phyloP scores from a whole-genome alignment of 2,888 invertebrate species.

The Drosophila nigricruria region DNA sequence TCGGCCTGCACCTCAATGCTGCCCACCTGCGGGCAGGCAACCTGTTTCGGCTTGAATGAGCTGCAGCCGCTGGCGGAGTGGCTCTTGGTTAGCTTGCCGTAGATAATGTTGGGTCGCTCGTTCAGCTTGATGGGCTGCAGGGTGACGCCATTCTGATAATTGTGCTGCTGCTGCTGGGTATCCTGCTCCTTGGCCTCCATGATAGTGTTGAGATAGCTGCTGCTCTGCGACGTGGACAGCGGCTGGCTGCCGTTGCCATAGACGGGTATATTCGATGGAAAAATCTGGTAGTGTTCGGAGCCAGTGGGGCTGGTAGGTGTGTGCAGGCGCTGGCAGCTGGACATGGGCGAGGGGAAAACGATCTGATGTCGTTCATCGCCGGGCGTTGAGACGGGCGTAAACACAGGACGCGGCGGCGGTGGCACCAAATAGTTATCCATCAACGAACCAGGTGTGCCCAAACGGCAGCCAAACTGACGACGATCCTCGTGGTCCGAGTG shows the following conservation, averaged over 20 bases:
- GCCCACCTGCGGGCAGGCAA: slow-evolving; percentile 75
- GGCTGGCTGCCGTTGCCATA: slow-evolving; percentile 77
- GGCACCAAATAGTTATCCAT: slow-evolving; percentile 88
- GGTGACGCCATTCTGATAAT: slow-evolving; percentile 79
- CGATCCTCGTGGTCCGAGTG: slow-evolving; percentile 94
- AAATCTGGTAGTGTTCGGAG: slow-evolving; percentile 84
- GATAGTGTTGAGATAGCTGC: slow-evolving; percentile 84
- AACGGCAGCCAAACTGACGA: slow-evolving; percentile 80
- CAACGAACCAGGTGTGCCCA: slow-evolving; percentile 82
- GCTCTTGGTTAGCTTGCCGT: slow-evolving; percentile 83
- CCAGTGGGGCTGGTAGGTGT: slow-evolving; percentile 83
- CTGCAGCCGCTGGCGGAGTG: slow-evolving; percentile 77
- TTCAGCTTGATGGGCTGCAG: slow-evolving; percentile 84
- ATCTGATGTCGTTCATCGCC: slow-evolving; percentile 84
- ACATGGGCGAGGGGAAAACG: slow-evolving; percentile 83
- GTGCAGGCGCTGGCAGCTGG: slow-evolving; percentile 78
- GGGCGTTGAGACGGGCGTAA: slow-evolving; percentile 84
- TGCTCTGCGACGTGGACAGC: slow-evolving; percentile 78
- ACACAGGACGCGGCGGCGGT: slow-evolving; percentile 87
- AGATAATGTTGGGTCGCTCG: slow-evolving; percentile 84
- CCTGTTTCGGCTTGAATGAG: slow-evolving; percentile 83
- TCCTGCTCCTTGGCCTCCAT: slow-evolving; percentile 84
- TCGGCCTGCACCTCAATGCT: slow-evolving; percentile 82
- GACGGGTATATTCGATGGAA: slow-evolving; percentile 85
- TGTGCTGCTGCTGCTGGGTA: slow-evolving; percentile 65